These are phyloP conservation scores for Latrodectus hesperus DNA, from an alignment of 2,888 invertebrate genomes.

Conservation along the genomic window DNA sequence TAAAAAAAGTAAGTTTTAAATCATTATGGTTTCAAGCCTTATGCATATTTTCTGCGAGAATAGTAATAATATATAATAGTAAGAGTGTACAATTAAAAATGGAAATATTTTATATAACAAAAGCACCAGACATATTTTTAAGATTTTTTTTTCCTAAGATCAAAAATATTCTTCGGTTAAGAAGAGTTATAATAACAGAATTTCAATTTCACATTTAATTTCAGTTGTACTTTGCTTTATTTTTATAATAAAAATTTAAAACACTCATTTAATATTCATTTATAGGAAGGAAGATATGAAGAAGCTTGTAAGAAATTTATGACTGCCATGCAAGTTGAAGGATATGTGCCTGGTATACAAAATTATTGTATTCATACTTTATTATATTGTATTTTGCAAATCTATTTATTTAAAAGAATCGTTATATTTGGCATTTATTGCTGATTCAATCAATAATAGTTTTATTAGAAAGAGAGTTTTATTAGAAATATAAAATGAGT, in stretches of 20 bases:
- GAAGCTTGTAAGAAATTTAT: conserved; percentile 93
- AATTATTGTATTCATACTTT: background rate
- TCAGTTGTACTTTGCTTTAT: background rate
- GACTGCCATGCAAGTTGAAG: conserved; percentile 88
- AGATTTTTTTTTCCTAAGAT: background rate
- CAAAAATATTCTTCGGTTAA: background rate
- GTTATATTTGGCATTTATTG: too few species aligned
- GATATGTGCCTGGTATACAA: conserved; percentile 84
- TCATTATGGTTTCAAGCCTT: too few species aligned
- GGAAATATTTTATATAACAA: too few species aligned
- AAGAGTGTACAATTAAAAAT: too few species aligned
- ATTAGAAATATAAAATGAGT: too few species aligned
- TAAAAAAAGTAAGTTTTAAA: too few species aligned
- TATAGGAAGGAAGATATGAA: conserved; percentile 87
- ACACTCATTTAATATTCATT: background rate
- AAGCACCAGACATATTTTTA: background rate
- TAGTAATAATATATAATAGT: too few species aligned
- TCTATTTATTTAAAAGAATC: too few species aligned
- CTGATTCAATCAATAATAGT: too few species aligned
- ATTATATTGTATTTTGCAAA: too few species aligned
- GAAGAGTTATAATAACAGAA: background rate
- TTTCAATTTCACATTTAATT: background rate
- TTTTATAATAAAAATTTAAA: background rate
- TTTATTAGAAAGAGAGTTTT: too few species aligned
- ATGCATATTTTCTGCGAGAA: too few species aligned